These are phyloP conservation scores for Tethea ocularis DNA, from an alignment of 2,888 invertebrate genomes.

Conservation along the genomic window DNA sequence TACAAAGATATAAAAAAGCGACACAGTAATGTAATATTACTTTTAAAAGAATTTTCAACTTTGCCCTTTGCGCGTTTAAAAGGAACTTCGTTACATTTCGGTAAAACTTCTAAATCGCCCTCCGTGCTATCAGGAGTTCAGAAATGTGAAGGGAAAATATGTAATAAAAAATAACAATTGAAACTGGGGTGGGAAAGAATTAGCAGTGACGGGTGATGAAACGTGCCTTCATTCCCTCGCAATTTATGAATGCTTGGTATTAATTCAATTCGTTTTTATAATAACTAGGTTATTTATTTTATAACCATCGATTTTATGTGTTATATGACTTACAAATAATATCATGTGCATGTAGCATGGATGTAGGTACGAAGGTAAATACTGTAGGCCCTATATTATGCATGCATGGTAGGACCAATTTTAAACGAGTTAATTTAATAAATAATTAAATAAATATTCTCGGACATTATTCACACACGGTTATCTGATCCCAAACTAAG, in stretches of 20 bases:
- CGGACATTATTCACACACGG: too few species aligned
- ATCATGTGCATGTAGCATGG: too few species aligned
- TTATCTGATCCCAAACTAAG: too few species aligned
- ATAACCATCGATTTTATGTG: too few species aligned
- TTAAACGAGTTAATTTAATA: too few species aligned
- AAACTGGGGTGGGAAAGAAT: constrained; percentile 28
- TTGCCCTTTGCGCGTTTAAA: constrained; percentile 17
- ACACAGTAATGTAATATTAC: constrained; percentile 15
- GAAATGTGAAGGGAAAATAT: constrained; percentile 33
- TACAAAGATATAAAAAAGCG: constrained; percentile 13
- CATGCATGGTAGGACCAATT: too few species aligned
- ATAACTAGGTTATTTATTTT: too few species aligned
- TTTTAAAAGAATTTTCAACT: constrained; percentile 15
- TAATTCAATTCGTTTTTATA: neutral
- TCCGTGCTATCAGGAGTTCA: constrained; percentile 19
- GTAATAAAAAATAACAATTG: constrained; percentile 36
- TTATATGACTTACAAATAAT: too few species aligned
- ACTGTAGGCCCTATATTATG: too few species aligned
- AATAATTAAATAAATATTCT: too few species aligned
- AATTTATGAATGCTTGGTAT: constrained; percentile 22
- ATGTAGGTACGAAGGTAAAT: too few species aligned
- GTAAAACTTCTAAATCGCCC: constrained; percentile 26
- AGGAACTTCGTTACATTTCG: constrained; percentile 21
- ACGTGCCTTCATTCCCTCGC: constrained; percentile 18
- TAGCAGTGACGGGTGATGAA: constrained; percentile 34